Base-by-base conservation (phyloP, 2,113 vertebrate species). In the Microtus montanus region DNA sequence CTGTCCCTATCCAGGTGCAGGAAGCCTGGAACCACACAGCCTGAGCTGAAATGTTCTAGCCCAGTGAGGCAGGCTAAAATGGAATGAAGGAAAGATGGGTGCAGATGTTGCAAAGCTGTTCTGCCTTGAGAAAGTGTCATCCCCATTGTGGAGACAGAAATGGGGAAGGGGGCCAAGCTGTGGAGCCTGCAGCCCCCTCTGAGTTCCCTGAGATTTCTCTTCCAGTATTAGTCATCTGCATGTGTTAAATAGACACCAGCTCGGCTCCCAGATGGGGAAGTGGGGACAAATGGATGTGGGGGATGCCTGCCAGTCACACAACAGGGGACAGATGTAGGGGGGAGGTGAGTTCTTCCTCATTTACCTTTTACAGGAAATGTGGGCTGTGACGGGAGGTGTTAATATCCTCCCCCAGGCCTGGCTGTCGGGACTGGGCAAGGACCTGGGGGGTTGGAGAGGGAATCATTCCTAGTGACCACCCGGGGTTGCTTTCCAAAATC, bases 191-290 rank as follows among this genome's bases (percentile, higher is more conserved):
- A 96, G 94, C 91, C 54, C 19, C 33, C 94, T 92, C 68, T 11
- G 35, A 95, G 92, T 92, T 96, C 90, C 82, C 75, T 38, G 94
- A 85, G 90, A 94, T 91, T 71, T 38, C 92, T 77, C 61, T 79
- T 95, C 88, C 87, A 93, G 24, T 68, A 78, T 97, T 94, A 96
- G 93, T 97, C 96, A 97, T 96, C 75, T 5, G 85, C 61, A 68
- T 92, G 77, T 84, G 84, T 85, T 91, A 87, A 93, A 85, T 61
- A 47, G 14, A n/a, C 7, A 33, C 92, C 92, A 94, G 93, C 95
- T 95, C 6, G 38, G 90, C 71, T 97, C 93, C 97, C 97, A 97
- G 95, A 94, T 97, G 92, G 94, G 94, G 93, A 89, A 52, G 88
- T 88, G 80, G 85, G 77, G 94, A 84, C 88, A 94, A 94, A 74